Conservation (phyloP, 1,140 invertebrate genomes). For the Ctenoplectra terminalis region DNA sequence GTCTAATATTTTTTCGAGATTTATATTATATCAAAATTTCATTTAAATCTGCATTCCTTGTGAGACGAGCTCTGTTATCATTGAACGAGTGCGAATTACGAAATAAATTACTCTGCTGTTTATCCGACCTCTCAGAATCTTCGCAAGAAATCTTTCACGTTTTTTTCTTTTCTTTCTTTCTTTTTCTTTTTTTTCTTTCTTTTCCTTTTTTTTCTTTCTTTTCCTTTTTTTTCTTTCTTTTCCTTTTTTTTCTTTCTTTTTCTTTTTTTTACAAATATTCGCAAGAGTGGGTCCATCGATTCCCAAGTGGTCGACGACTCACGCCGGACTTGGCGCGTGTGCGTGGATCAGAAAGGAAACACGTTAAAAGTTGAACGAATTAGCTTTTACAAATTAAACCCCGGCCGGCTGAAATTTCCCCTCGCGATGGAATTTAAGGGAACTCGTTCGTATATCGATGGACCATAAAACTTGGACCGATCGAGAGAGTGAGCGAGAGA, state of each 20-base stretch:
- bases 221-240: too few species aligned
- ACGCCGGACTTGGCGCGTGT: background rate
- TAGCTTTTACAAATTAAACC: slow-evolving; percentile 81
- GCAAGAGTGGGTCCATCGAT: slow-evolving; percentile 23
- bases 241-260: background rate
- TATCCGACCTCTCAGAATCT: background rate
- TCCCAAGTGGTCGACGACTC: slow-evolving; percentile 21
- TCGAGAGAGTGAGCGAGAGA: slow-evolving; percentile 1
- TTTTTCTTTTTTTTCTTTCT: too few species aligned
- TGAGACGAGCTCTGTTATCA: background rate
- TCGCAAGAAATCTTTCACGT: background rate
- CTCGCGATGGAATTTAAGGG: slow-evolving; percentile 64
- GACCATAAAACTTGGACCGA: slow-evolving; percentile 69
- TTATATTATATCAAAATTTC: too few species aligned
- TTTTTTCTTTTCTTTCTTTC: too few species aligned
- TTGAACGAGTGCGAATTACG: background rate
- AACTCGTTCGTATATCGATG: slow-evolving; percentile 73
- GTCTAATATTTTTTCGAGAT: too few species aligned
- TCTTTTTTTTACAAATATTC: background rate
- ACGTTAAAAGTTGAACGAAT: slow-evolving; percentile 78
- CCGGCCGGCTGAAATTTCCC: slow-evolving; percentile 63
- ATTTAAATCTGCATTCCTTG: too few species aligned
- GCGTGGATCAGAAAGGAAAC: background rate
- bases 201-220: too few species aligned
- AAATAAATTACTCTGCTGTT: background rate